Conservation (phyloP, 2,888 invertebrate species). For the Aelia acuminata region DNA sequence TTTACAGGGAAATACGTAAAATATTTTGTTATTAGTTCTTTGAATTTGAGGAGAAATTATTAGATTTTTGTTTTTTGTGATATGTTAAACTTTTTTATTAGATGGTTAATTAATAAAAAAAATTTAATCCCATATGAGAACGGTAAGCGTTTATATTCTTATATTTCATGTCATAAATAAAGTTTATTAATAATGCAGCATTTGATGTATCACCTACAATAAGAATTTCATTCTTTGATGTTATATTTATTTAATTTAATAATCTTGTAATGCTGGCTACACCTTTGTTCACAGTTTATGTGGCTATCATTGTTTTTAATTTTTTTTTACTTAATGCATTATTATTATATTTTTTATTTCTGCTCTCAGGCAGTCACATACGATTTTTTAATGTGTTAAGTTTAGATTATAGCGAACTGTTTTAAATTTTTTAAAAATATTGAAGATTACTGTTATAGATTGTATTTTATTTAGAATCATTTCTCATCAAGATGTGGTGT, state of each 20-base stretch:
- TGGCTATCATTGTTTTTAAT: neutral
- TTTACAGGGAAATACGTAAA: too few species aligned
- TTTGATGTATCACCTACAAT: neutral
- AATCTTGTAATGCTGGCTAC: neutral
- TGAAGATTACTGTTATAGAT: neutral
- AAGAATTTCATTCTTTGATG: neutral
- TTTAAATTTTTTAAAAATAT: neutral
- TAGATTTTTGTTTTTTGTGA: neutral
- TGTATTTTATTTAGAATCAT: neutral
- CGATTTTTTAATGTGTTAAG: neutral
- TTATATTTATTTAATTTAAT: neutral
- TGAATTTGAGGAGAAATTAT: neutral
- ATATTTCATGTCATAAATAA: neutral
- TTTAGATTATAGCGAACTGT: neutral
- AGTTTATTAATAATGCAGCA: neutral
- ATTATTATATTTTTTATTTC: neutral
- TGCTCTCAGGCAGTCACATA: neutral
- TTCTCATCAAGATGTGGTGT: neutral
- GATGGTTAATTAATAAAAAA: too few species aligned
- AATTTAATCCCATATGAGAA: too few species aligned
- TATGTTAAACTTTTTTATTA: neutral
- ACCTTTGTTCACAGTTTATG: neutral
- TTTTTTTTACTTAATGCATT: neutral
- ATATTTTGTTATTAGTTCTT: neutral
- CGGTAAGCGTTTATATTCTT: too few species aligned